phyloP scores from a whole-genome alignment of 2,888 invertebrate genomes.

The Phania funesta region DNA sequence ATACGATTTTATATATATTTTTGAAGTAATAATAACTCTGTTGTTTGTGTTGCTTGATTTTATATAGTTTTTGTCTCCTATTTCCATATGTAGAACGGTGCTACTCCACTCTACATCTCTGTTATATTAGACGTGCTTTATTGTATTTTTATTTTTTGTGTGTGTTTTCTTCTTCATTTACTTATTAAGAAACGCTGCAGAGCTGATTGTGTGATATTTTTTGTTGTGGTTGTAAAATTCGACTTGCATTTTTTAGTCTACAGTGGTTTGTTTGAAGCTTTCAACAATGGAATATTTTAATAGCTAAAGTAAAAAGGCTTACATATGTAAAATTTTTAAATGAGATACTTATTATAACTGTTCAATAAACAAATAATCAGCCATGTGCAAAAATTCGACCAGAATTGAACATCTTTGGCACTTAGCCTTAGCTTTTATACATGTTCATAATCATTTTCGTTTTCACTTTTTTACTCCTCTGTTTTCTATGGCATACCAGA shows the following conservation, averaged over 20 bases:
- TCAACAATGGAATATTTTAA: not conserved
- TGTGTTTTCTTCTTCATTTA: conserved; percentile 43
- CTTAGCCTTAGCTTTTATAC: too few species aligned
- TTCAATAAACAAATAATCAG: too few species aligned
- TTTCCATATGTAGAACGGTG: conserved; percentile 9
- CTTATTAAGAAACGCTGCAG: conserved; percentile 35
- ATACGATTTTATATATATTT: conserved; percentile 16
- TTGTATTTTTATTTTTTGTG: conserved; percentile 39
- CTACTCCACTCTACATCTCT: conserved; percentile 16
- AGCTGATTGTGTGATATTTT: conserved; percentile 23
- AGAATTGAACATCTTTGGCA: too few species aligned
- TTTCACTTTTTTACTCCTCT: too few species aligned
- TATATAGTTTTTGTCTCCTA: not conserved
- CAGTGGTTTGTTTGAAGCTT: too few species aligned
- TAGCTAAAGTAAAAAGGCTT: too few species aligned
- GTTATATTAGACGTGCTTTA: conserved; percentile 52
- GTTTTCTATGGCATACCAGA: too few species aligned
- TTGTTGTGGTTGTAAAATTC: conserved; percentile 19
- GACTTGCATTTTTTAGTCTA: conserved; percentile 25
- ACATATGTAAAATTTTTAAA: too few species aligned
- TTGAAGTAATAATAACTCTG: conserved; percentile 37
- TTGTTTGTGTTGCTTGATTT: conserved; percentile 48
- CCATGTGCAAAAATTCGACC: too few species aligned
- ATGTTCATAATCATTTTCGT: too few species aligned
- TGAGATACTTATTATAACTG: too few species aligned